Evolutionary conservation across 2,888 invertebrate genomes (phyloP), one percentile per base, ranked within the genome.

Genomic region (Eledona agricola): DNA sequence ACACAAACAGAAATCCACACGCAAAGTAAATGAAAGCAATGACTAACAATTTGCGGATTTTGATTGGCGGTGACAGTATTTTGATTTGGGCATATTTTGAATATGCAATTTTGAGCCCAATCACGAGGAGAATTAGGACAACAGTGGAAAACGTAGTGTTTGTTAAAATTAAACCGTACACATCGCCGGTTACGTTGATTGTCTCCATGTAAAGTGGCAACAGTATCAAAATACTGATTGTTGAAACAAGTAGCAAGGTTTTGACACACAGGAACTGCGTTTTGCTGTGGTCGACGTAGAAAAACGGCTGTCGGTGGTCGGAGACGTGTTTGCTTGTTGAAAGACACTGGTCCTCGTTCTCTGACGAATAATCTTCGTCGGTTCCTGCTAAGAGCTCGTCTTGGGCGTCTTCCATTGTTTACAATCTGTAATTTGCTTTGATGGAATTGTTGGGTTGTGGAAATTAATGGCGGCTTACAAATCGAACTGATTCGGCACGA

Each of bases 141-240:
- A 71, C 28, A 5, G 67, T 59, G 16, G 72, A 67, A 29, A 72
- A 51, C 7, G 59, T 58, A 2, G 71, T 67, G 25, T 67, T 71
- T 19, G 74, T 72, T 11, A 71, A 58, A 9, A 74, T 62, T 47
- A 76, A 53, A 2, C 70, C 67, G 55, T 73, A 76, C 9, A 70
- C 71, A 64, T 72, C 71, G 29, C 75, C 71, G 20, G 58, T 58
- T 4, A 67, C 60, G 54, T 73, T 74, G 37, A 74, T 60, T 13
- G 72, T 57, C 46, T 79, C 78, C 42, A 79, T 69, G 67, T 82
- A 83, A 25, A 81, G 69, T 7, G 83, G 83, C 56, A 80, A 72
- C 47, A 78, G 67, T 60, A 82, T 79, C 59, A 82, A 68, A 15
- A 82, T 67, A 17, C 74, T 70, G 40, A 80, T 77, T 12, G 81